Base-by-base conservation (phyloP, 2,888 invertebrate species). In the Sycophila texana region DNA sequence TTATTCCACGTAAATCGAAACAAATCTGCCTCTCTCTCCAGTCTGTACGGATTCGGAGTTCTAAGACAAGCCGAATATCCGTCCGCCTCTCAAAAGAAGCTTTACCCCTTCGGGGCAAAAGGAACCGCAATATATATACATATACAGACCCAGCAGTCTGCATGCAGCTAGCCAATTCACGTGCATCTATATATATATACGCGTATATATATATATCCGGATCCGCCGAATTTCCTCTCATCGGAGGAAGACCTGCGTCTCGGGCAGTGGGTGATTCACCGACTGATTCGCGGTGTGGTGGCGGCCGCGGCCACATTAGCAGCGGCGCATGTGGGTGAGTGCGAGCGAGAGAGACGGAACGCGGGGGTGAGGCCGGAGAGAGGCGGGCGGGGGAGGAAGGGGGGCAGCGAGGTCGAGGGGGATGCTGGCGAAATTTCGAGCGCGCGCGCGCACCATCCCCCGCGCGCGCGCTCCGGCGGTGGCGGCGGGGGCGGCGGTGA, bases 201-300 rank as follows among this genome's bases (percentile, higher is more conserved):
- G 7, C 39, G 26, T 26, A 39, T 39, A 39, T 39, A 39, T 10
- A 39, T 5, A 39, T n/a, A n/a, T n/a, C n/a, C n/a, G 10, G 39
- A 39, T 39, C 39, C 39, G 1, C 10, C 39, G 39, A 39, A 39
- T 39, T 39, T 39, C 39, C 39, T 39, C 39, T 7, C 39, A 39
- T 39, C 39, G 39, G 10, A 7, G 10, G 39, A 39, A 39, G 39
- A 39, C 10, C 39, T 7, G 39, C 39, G 39, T 39, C 39, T 39
- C 14, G 10, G 39, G 39, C n/a, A 16, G 55, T 57, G 30, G 39
- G 73, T 53, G 73, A 73, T 73, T 65, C 63, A 63, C 26, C 73
- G 72, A 61, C 72, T 72, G 58, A 68, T 68, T 68, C 67, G 53
- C 39, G 39, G 39, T 39, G 39, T 7, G 39, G 39, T 39, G 39